phyloP scores from a whole-genome alignment of 2,888 invertebrate species.

The Athalia cordata region DNA sequence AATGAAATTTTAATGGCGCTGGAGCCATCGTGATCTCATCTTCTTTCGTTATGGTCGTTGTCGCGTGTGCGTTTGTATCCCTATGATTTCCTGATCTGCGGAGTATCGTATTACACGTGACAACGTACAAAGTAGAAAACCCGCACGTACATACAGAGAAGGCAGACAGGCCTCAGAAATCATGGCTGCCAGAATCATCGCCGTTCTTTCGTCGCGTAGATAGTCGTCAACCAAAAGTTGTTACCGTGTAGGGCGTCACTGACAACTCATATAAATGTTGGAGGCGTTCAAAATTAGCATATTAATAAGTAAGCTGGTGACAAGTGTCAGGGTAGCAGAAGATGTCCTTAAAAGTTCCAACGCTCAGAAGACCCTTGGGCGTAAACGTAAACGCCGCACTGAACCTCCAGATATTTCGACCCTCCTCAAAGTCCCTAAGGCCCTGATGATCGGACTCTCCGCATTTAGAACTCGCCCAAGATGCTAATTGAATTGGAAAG shows the following conservation, averaged over 20 bases:
- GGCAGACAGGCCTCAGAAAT: background rate
- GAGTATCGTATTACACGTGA: slow-evolving; percentile 73
- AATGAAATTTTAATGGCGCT: background rate
- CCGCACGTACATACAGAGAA: background rate
- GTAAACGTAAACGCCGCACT: slow-evolving; percentile 49
- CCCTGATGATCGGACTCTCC: slow-evolving; percentile 70
- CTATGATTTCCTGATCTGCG: slow-evolving; percentile 68
- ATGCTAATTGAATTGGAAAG: slow-evolving; percentile 64
- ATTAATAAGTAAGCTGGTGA: slow-evolving; percentile 73
- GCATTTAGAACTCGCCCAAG: slow-evolving; percentile 73
- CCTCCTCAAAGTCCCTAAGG: slow-evolving; percentile 65
- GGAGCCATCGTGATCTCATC: background rate
- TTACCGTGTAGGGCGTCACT: background rate
- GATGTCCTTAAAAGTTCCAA: slow-evolving; percentile 62
- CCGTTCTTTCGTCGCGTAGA: too few relatives aligned
- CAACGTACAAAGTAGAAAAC: slow-evolving; percentile 47
- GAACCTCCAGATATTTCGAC: slow-evolving; percentile 58
- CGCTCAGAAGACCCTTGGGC: slow-evolving; percentile 30
- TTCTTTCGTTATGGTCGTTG: background rate
- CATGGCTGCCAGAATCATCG: background rate
- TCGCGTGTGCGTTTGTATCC: slow-evolving; percentile 10
- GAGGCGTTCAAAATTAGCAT: slow-evolving; percentile 68
- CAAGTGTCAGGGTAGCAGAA: slow-evolving; percentile 72
- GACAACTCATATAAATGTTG: slow-evolving; percentile 48
- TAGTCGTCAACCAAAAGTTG: too few relatives aligned